phyloP scores from a whole-genome alignment of 2,113 vertebrate genomes.

The Tupaia chinensis region DNA sequence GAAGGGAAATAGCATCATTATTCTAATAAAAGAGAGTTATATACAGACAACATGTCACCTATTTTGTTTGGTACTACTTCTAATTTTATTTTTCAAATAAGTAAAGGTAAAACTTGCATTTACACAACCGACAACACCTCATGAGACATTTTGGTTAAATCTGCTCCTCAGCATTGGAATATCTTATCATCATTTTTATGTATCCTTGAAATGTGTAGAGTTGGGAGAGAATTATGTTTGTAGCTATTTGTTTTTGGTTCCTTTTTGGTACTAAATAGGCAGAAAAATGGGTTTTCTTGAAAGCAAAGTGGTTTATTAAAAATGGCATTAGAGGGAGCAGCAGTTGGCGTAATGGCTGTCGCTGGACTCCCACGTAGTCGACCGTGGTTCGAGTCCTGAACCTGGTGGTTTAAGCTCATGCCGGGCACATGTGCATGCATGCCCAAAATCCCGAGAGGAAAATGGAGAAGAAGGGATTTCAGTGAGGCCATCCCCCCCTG shows the following conservation, averaged over 20 bases:
- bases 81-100: slow-evolving; percentile 7
- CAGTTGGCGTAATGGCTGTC: no score
- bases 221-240: neutral
- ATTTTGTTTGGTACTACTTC: neutral
- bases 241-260: neutral
- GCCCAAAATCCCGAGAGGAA: no score
- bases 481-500: no score
- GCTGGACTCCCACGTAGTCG: no score
- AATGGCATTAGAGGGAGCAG: neutral
- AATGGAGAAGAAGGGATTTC: no score
- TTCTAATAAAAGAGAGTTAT: neutral
- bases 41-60: neutral
- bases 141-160: neutral
- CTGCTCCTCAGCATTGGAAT: neutral
- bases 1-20: neutral
- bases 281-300: neutral
- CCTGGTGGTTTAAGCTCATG: no score
- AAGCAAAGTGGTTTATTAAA: neutral
- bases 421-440: no score
- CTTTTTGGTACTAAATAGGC: neutral
- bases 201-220: neutral
- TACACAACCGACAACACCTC: neutral
- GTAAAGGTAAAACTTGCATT: neutral
- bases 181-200: neutral
- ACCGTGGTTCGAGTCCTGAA: no score